A percentile compares a stretch with the other conserved stretches of the same genome.
Conservation (phyloP, 2,888 invertebrate genomes). For the Herminia tarsipennalis region DNA sequence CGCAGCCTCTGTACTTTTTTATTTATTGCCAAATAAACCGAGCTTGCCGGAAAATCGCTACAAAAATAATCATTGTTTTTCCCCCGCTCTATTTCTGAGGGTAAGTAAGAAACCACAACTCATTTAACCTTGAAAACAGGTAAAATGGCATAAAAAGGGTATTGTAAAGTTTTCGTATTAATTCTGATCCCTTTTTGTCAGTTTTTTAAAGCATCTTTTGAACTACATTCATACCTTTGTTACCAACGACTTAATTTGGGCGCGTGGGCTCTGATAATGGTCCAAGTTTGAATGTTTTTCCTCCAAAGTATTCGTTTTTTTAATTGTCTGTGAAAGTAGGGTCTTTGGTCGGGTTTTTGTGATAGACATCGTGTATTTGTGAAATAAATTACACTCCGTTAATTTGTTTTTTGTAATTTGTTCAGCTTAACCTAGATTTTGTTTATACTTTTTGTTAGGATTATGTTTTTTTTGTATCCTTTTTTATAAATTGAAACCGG, state of each 20-base stretch:
- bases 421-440: too few relatives aligned
- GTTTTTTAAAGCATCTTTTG: constrained; percentile 16
- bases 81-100: background rate
- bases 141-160: constrained; percentile 24
- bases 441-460: too few relatives aligned
- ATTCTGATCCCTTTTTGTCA: constrained; percentile 19
- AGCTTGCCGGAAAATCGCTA: background rate
- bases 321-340: background rate
- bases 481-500: too few relatives aligned
- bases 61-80: constrained; percentile 6
- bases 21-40: background rate
- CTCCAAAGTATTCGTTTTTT: background rate
- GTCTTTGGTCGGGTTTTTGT: background rate
- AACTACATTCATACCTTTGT: constrained; percentile 15
- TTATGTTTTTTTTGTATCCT: too few relatives aligned
- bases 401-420: too few relatives aligned
- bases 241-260: constrained; percentile 22
- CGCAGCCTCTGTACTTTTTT: background rate
- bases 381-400: background rate
- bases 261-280: constrained; percentile 9
- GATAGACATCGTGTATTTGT: background rate
- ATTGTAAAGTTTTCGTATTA: constrained; percentile 23
- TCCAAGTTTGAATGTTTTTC: constrained; percentile 13
- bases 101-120: constrained; percentile 14
- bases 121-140: constrained; percentile 14